These are phyloP conservation scores for Yponomeuta malinellus DNA, from an alignment of 2,888 invertebrate species.

Conservation along the genomic window DNA sequence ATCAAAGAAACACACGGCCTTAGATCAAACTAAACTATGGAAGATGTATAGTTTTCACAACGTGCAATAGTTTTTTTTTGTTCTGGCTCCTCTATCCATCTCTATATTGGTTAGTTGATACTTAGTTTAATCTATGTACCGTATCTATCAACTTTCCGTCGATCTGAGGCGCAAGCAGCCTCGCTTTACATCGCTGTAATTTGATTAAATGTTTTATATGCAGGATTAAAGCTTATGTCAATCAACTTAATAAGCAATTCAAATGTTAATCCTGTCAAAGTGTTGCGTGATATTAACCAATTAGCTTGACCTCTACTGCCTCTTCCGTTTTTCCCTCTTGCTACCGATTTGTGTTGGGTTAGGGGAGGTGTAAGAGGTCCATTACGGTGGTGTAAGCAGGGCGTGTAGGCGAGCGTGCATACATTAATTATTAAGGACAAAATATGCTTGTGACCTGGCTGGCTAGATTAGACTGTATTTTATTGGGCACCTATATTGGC, in stretches of 20 bases:
- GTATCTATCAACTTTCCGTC: background rate
- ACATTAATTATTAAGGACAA: slow-evolving; percentile 15
- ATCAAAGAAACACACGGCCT: no score
- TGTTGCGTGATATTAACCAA: slow-evolving; percentile 36
- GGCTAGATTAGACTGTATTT: slow-evolving; percentile 11
- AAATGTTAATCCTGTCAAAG: slow-evolving; percentile 64
- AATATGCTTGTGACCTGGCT: slow-evolving; percentile 10
- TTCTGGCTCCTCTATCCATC: no score
- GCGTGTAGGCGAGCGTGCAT: slow-evolving; percentile 10
- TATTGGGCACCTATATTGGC: background rate
- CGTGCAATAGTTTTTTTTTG: no score
- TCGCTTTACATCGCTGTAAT: slow-evolving; percentile 30
- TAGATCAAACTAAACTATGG: no score
- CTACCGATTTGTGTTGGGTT: background rate
- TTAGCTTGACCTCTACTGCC: slow-evolving; percentile 29
- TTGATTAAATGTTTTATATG: slow-evolving; percentile 48
- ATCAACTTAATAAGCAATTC: slow-evolving; percentile 68
- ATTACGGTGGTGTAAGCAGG: background rate
- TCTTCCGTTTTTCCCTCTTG: slow-evolving; percentile 17
- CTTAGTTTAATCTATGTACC: background rate
- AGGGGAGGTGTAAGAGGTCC: slow-evolving; percentile 2
- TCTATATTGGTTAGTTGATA: no score
- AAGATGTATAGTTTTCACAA: no score
- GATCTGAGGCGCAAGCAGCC: background rate
- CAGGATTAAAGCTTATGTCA: slow-evolving; percentile 59